These are phyloP conservation scores for Harpegnathos saltator DNA, from an alignment of 1,140 invertebrate species.

Conservation along the genomic window DNA sequence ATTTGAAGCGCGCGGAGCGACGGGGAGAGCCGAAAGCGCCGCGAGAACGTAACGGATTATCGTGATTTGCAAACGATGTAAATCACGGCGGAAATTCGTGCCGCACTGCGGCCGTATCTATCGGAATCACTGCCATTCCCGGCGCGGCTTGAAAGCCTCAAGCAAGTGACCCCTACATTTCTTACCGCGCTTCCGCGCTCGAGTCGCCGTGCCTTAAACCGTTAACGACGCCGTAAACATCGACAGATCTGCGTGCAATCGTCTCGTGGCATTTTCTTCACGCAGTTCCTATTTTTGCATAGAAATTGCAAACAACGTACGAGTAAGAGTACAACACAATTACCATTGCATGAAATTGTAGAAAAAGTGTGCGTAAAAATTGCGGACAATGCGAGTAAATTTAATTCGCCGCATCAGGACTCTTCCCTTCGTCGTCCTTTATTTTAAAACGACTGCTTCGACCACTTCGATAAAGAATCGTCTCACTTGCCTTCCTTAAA, in stretches of 20 bases:
- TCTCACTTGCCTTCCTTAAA: too few species aligned
- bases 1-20: background rate
- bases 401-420: too few species aligned
- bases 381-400: too few species aligned
- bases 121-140: slow-evolving; percentile 19
- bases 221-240: slow-evolving; percentile 49
- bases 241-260: slow-evolving; percentile 50
- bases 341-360: too few species aligned
- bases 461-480: too few species aligned
- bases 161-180: slow-evolving; percentile 31
- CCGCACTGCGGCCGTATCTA: slow-evolving; percentile 2
- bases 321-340: too few species aligned
- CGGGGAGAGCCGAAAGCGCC: background rate
- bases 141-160: slow-evolving; percentile 20
- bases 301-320: too few species aligned
- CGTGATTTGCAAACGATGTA: slow-evolving; percentile 13
- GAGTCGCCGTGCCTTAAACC: slow-evolving; percentile 20
- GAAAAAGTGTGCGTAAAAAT: too few species aligned
- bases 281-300: too few species aligned
- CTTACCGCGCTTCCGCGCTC: slow-evolving; percentile 20
- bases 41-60: background rate
- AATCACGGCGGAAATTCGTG: slow-evolving; percentile 17
- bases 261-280: too few species aligned
- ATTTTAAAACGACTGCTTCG: too few species aligned
- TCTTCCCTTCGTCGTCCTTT: too few species aligned